A percentile compares a stretch with the other conserved stretches of the same genome.
Conservation (phyloP, 1,140 invertebrate genomes). For the Mesaphorura yosii region DNA sequence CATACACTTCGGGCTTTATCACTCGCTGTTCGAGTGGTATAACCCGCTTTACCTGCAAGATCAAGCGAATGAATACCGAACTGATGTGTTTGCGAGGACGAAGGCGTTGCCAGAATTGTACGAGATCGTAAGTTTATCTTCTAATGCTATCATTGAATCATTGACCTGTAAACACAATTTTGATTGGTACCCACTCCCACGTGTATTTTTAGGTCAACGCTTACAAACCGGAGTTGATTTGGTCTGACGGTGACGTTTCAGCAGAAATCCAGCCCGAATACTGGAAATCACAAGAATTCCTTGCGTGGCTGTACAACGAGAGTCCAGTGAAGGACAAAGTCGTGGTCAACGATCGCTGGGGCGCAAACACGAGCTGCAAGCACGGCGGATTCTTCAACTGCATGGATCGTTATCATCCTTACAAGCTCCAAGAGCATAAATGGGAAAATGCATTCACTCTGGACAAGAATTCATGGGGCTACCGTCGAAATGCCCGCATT, state of each 20-base stretch:
- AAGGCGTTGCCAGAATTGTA: slow-evolving; percentile 34
- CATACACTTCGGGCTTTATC: slow-evolving; percentile 42
- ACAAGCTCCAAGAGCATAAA: slow-evolving; percentile 41
- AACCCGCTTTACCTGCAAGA: slow-evolving; percentile 31
- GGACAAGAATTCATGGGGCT: slow-evolving; percentile 46
- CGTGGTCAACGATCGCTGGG: slow-evolving; percentile 82
- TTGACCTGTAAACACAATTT: too few relatives aligned
- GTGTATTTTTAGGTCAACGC: too few relatives aligned
- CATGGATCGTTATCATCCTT: slow-evolving; percentile 74
- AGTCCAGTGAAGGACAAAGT: slow-evolving; percentile 81
- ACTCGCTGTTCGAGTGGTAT: slow-evolving; percentile 45
- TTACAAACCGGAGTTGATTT: slow-evolving; percentile 80
- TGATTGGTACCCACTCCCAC: too few relatives aligned
- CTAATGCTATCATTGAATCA: too few relatives aligned
- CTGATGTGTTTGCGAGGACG: slow-evolving; percentile 33
- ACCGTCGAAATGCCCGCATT: slow-evolving; percentile 37
- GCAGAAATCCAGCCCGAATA: slow-evolving; percentile 48
- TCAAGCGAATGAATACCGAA: slow-evolving; percentile 34
- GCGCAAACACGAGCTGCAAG: slow-evolving; percentile 57
- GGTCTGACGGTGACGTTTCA: slow-evolving; percentile 91
- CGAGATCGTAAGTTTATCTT: too few relatives aligned
- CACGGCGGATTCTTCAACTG: slow-evolving; percentile 73
- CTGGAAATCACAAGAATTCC: slow-evolving; percentile 52
- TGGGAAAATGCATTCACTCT: slow-evolving; percentile 46
- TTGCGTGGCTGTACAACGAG: slow-evolving; percentile 91